Evolutionary conservation across 1,140 invertebrate species (phyloP).

Genomic region (Centruroides vittatus): DNA sequence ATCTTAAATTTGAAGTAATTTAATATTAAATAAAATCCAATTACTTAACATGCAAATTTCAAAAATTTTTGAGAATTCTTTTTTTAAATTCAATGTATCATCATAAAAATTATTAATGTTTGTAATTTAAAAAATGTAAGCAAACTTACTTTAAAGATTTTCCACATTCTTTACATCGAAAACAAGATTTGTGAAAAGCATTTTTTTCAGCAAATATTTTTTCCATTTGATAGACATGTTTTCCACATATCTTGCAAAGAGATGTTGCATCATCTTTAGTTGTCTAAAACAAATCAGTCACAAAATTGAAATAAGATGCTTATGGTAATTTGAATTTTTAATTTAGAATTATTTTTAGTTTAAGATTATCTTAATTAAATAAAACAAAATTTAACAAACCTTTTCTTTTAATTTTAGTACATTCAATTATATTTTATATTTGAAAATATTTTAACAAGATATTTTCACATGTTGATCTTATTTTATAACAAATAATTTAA

Average conservation of each 20-base stretch:
- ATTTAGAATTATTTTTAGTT: background rate
- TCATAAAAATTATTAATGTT: background rate
- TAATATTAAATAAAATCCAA: constrained; percentile 3
- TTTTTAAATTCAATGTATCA: background rate
- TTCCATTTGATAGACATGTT: constrained; percentile 87
- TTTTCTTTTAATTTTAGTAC: too few species aligned
- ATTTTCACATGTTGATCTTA: too few species aligned
- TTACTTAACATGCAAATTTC: background rate
- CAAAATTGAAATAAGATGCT: background rate
- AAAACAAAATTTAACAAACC: too few species aligned
- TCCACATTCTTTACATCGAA: constrained; percentile 72
- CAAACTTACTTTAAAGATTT: constrained; percentile 64
- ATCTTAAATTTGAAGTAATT: too few species aligned
- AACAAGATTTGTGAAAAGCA: constrained; percentile 83
- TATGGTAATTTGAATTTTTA: background rate
- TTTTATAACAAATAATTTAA: too few species aligned
- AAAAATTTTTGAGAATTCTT: background rate
- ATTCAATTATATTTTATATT: too few species aligned
- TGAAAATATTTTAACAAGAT: too few species aligned
- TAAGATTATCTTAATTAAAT: background rate
- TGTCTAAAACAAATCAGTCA: constrained; percentile 9
- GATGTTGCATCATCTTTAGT: constrained; percentile 18
- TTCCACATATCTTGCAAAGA: constrained; percentile 59
- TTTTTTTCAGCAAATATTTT: constrained; percentile 71
- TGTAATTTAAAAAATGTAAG: too few species aligned